Conservation (phyloP, 2,113 vertebrate genomes). For the Ictidomys tridecemlineatus region DNA sequence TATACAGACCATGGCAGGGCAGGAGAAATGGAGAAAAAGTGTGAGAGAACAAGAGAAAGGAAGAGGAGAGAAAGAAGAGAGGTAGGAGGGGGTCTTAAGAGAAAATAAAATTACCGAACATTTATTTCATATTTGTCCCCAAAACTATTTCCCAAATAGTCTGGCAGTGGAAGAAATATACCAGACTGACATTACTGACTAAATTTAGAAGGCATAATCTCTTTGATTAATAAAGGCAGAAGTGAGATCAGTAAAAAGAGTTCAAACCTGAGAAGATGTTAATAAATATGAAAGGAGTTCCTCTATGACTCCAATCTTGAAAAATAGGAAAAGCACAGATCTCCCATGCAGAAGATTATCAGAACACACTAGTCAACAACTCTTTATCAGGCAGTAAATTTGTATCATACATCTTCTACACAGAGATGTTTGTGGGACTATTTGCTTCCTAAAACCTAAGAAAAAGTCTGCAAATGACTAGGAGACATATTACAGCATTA, state of each 20-base stretch:
- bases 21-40: not conserved
- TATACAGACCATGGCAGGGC: not conserved
- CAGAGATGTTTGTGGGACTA: not conserved
- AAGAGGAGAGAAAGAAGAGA: not conserved
- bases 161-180: not conserved
- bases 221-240: not conserved
- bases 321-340: not conserved
- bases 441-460: not conserved
- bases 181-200: not conserved
- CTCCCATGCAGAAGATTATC: not conserved
- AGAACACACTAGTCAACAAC: not conserved
- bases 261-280: not conserved
- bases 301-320: not conserved
- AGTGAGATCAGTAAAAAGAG: not conserved
- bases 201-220: not conserved
- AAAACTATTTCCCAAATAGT: not conserved
- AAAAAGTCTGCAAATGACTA: not conserved
- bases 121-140: not conserved
- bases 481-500: not conserved
- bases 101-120: not conserved
- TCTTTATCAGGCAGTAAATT: not conserved
- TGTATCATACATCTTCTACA: not conserved
- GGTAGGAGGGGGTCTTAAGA: not conserved
- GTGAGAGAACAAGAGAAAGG: not conserved
- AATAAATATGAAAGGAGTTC: not conserved